Percentiles rank a stretch among this genome's conserved stretches.
phyloP scores from a whole-genome alignment of 1,140 invertebrate species.

The Drosophila kikkawai region DNA sequence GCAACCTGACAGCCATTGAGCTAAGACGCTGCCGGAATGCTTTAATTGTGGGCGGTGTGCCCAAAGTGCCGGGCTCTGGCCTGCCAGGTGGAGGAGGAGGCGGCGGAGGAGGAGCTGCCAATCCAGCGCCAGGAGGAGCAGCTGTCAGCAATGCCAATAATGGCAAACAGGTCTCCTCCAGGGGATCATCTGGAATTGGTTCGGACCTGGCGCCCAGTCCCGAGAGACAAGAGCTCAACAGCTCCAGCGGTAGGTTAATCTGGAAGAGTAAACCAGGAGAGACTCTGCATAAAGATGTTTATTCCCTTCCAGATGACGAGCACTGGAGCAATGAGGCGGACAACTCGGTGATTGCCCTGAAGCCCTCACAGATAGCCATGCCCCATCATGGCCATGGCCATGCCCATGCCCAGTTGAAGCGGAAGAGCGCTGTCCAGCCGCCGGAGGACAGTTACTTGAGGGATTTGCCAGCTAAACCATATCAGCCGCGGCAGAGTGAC shows the following conservation, averaged over 20 bases:
- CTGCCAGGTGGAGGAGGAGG: slow-evolving; percentile 1
- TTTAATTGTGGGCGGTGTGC: slow-evolving; percentile 71
- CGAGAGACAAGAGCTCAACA: slow-evolving; percentile 87
- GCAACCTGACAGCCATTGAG: slow-evolving; percentile 93
- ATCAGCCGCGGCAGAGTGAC: slow-evolving; percentile 65
- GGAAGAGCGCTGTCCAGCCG: slow-evolving; percentile 79
- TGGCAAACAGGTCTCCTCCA: slow-evolving; percentile 86
- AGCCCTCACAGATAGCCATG: slow-evolving; percentile 77
- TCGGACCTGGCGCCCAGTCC: slow-evolving; percentile 94
- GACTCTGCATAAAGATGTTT: too few relatives aligned
- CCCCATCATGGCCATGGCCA: slow-evolving; percentile 68
- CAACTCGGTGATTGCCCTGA: slow-evolving; percentile 80
- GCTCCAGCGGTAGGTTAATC: slow-evolving; percentile 86
- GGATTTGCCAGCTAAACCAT: slow-evolving; percentile 79
- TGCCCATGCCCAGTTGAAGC: slow-evolving; percentile 64
- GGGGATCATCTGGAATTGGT: slow-evolving; percentile 92
- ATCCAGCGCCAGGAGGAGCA: slow-evolving; percentile 26
- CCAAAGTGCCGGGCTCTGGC: slow-evolving; percentile 12
- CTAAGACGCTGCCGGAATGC: slow-evolving; percentile 88
- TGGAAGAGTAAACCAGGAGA: neutral
- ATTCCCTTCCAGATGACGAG: slow-evolving; percentile 64
- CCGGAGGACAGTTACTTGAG: slow-evolving; percentile 80
- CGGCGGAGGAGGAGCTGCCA: slow-evolving; percentile 30
- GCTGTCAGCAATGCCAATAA: slow-evolving; percentile 44
- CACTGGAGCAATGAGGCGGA: slow-evolving; percentile 84